A percentile compares a stretch with the other conserved stretches of the same genome.
These are phyloP conservation scores for Drosophila burlai DNA, from an alignment of 1,140 invertebrate species.

Conservation along the genomic window DNA sequence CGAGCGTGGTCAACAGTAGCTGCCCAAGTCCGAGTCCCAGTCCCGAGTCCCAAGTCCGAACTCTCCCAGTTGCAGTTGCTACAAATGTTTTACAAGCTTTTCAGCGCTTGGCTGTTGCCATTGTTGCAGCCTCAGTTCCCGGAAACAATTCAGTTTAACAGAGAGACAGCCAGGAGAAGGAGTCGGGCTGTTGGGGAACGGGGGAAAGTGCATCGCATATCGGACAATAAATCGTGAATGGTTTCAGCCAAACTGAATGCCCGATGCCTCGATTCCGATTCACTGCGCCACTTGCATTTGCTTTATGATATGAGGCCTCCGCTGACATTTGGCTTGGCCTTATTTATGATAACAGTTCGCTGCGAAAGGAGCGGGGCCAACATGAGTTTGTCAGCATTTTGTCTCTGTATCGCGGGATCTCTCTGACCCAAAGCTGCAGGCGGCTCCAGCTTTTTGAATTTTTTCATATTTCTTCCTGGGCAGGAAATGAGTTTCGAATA, in stretches of 20 bases:
- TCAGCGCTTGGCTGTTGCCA: conserved; percentile 75
- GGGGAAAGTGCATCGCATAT: conserved; percentile 64
- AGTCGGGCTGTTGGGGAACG: not conserved
- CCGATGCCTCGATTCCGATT: conserved; percentile 71
- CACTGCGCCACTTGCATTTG: conserved; percentile 81
- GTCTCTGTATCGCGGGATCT: conserved; percentile 50
- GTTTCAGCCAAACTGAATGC: conserved; percentile 62
- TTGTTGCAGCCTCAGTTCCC: conserved; percentile 73
- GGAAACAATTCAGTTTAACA: conserved; percentile 82
- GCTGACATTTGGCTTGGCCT: conserved; percentile 77
- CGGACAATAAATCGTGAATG: conserved; percentile 80
- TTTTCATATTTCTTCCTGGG: conserved; percentile 41
- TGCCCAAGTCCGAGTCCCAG: conserved; percentile 35
- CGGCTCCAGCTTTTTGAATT: conserved; percentile 47
- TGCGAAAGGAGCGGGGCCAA: conserved; percentile 32
- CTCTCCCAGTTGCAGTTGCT: conserved; percentile 71
- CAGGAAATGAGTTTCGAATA: conserved; percentile 75
- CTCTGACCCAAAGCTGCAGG: conserved; percentile 74
- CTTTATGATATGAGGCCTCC: conserved; percentile 80
- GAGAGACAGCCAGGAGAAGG: conserved; percentile 31
- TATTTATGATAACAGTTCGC: conserved; percentile 79
- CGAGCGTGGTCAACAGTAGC: conserved; percentile 77
- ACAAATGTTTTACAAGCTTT: conserved; percentile 84
- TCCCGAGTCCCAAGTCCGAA: conserved; percentile 19
- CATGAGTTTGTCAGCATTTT: conserved; percentile 80